Evolutionary conservation across 2,113 vertebrate genomes (phyloP), one percentile per base, ranked within the genome.

Genomic region (Colossoma macropomum): DNA sequence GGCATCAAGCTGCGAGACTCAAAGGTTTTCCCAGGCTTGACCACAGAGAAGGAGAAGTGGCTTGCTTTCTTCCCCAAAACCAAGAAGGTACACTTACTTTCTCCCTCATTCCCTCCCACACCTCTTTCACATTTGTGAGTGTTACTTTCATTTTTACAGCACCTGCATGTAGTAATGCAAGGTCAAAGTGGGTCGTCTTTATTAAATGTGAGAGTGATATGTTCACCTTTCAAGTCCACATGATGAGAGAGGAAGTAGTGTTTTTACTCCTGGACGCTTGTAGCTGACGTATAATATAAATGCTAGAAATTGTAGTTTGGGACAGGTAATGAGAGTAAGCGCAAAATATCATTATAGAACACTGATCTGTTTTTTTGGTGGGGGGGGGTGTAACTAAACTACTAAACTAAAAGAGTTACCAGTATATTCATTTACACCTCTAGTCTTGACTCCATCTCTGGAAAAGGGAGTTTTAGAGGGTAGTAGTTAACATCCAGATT

Each of bases 31-130:
- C 93, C 87, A 11, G 41, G 96, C 88, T 88, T 96, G 92, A 91
- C 75, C 88, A 77, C 94, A 0, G 97, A 99, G 91, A 97, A 94
- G 89, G 97, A 98, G 88, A 98, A 98, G 91, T 98, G 97, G 97
- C 92, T 97, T 0, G 91, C 95, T 0, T 97, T 98, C 92, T 92
- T 99, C 87, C 95, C 96, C 41, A 99, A 97, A 89, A 75, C 94
- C n/a, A 98, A 97, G 78, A 98, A 98, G 96, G 97, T 97, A 27
- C 68, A 28, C 3, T 17, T 10, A 0, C 25, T 27, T 23, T 23
- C 27, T 50, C 17, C 25, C 10, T 2, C 63, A n/a, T 45, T 0
- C 12, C 15, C 41, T n/a, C n/a, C n/a, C n/a, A n/a, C n/a, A 38
- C 16, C 41, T 32, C 19, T 85, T 82, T 88, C 87, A 30, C 89